Conservation (phyloP, 2,113 vertebrate species). For the Corythornis vintsioides region DNA sequence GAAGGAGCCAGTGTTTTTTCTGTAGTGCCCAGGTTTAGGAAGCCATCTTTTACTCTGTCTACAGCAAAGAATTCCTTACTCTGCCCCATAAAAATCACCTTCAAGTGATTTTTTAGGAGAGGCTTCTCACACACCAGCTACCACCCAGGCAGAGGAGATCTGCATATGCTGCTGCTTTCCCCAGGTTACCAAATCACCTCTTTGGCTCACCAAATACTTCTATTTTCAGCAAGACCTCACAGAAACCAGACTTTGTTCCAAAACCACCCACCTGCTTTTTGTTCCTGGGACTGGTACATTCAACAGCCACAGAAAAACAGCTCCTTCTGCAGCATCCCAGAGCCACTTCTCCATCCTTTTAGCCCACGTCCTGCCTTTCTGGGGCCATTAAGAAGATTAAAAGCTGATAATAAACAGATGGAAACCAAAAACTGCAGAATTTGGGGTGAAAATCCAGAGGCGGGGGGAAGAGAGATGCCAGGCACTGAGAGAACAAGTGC, state of each 20-base stretch:
- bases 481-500: rapidly evolving
- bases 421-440: not conserved
- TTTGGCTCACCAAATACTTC: not conserved
- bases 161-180: not conserved
- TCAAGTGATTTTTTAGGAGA: not conserved
- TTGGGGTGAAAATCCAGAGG: not conserved
- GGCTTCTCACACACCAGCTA: not conserved
- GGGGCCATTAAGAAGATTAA: not conserved
- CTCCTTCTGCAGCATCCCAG: not conserved
- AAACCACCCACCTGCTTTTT: not conserved
- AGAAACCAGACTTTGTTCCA: not conserved
- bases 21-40: not conserved
- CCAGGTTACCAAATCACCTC: not conserved
- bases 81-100: not conserved
- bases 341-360: not conserved
- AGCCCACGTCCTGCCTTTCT: rapidly evolving
- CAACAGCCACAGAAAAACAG: not conserved
- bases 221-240: not conserved
- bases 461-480: not conserved
- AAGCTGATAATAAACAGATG: not conserved
- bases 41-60: not conserved
- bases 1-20: too few species aligned
- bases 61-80: rapidly evolving
- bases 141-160: not conserved
- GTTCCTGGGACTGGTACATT: not conserved